Conservation (phyloP, 2,113 vertebrate genomes). For the Circaetus cinerascens region DNA sequence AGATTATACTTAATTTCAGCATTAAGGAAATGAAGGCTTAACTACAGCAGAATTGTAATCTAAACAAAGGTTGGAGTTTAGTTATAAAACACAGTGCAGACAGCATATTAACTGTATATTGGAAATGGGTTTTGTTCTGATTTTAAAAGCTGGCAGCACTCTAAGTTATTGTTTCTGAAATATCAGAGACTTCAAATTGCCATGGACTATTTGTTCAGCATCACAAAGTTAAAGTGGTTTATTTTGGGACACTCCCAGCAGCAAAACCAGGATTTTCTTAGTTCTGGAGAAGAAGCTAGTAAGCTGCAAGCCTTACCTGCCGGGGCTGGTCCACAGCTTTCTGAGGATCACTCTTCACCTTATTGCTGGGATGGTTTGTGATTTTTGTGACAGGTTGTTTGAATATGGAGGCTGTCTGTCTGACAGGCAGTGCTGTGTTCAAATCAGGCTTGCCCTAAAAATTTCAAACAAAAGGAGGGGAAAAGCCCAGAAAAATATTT, state of each 20-base stretch:
- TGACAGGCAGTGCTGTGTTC: slow-evolving; percentile 93
- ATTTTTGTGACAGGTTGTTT: slow-evolving; percentile 98
- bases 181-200: background rate
- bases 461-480: background rate
- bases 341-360: slow-evolving; percentile 98
- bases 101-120: background rate
- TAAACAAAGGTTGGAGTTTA: background rate
- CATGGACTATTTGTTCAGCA: background rate
- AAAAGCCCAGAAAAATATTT: background rate
- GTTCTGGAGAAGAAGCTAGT: background rate
- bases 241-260: background rate
- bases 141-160: background rate
- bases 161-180: background rate
- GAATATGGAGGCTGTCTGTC: slow-evolving; percentile 98
- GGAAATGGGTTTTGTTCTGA: background rate
- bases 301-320: slow-evolving; percentile 78
- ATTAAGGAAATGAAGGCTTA: background rate
- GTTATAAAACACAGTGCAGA: background rate
- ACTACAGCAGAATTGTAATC: background rate
- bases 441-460: slow-evolving; percentile 93
- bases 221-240: background rate
- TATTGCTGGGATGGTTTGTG: slow-evolving; percentile 97
- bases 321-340: slow-evolving; percentile 97
- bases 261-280: background rate
- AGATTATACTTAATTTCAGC: background rate